Base-by-base conservation (phyloP, 2,888 invertebrate genomes). In the Meiosimyza decipiens region DNA sequence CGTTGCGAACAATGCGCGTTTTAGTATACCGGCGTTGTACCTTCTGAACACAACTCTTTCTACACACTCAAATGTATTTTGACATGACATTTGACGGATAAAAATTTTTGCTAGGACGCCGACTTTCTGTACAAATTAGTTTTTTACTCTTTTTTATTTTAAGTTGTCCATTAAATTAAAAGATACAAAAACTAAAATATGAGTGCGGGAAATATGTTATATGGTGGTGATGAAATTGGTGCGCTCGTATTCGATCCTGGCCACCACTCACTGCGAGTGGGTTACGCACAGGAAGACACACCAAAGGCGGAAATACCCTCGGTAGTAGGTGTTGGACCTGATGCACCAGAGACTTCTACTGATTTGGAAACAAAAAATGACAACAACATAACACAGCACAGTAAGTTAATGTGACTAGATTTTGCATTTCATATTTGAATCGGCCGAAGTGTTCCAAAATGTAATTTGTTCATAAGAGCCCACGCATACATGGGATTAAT, bases 271-370 rank as follows among this genome's bases (percentile, higher is more conserved):
- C 87, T 95, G 68, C 89, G 95, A 71, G 93, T 93, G 33, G 95
- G 95, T 33, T 95, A 93, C 88, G 95, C 95, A 18, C 95, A 95
- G 82, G 99, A 99, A 86, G 99, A 99, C 85, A 95, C 96, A n/a
- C 99, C 99, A 3, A 99, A 99, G 89, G 96, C 97, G 2, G 98
- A 99, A 89, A 97, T 98, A 73, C 98, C 98, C 0, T 94, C 97
- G 0, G 93, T 95, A 57, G 94, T 97, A 49, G 98, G 98, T 1
- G 92, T 96, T 9, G 92, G 92, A 13, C 95, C 95, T 50, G 88
- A 89, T 59, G 84, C 86, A 66, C 85, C 90, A 0, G 89, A 91
- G 1, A 89, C 92, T 51, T 91, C 93, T 80, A 89, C 91, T 40
- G 95, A 95, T 73, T 88, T 92, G 1, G 95, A 95, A 82, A 92